A percentile compares a stretch with the other conserved stretches of the same genome.
Conservation (phyloP, 2,113 vertebrate species). For the Callopanchax toddi region DNA sequence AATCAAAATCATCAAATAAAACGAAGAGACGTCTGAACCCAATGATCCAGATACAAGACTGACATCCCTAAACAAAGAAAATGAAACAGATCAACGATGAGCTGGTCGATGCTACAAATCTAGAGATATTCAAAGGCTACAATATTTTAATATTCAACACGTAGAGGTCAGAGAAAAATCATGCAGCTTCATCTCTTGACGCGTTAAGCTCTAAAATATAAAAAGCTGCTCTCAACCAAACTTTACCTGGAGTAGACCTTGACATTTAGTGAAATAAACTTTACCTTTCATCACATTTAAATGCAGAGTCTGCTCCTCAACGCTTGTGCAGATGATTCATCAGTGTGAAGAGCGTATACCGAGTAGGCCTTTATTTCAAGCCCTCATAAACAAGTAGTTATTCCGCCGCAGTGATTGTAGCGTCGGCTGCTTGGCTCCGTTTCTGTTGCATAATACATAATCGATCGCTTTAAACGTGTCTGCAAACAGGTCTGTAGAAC, state of each 20-base stretch:
- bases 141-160: constrained; percentile 53
- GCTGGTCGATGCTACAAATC: constrained; percentile 44
- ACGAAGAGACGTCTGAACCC: constrained; percentile 16
- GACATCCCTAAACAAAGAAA: neutral
- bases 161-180: constrained; percentile 56
- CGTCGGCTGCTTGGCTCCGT: constrained; percentile 47
- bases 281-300: constrained; percentile 4
- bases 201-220: constrained; percentile 55
- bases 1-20: neutral
- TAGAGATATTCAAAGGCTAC: constrained; percentile 50
- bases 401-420: constrained; percentile 36
- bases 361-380: constrained; percentile 9
- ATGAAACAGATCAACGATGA: neutral
- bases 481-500: constrained; percentile 17
- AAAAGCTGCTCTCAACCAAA: constrained; percentile 41
- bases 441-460: constrained; percentile 65
- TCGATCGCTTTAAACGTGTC: constrained; percentile 31
- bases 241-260: constrained; percentile 32
- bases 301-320: constrained; percentile 2
- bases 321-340: constrained; percentile 32
- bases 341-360: neutral
- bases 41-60: constrained; percentile 14
- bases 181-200: constrained; percentile 68
- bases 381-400: constrained; percentile 26
- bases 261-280: constrained; percentile 25